Evolutionary conservation across 2,797 vertebrate genomes (phyloP).

Genomic region (Epinephelus coioides): DNA sequence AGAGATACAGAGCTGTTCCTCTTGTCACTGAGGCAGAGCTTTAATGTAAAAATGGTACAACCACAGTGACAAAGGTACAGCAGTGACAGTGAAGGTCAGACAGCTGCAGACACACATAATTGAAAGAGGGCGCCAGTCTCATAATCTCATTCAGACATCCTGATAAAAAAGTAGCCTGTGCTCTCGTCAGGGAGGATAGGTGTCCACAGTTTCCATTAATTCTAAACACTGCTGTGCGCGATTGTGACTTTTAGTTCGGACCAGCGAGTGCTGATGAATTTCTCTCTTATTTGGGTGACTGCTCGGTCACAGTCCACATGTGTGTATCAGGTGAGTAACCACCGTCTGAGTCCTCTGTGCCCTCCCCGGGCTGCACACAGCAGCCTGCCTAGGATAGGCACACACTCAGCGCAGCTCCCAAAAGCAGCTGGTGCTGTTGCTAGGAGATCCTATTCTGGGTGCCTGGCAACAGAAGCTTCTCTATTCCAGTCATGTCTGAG

Average conservation of each 20-base stretch:
- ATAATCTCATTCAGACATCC: slow-evolving; percentile 65
- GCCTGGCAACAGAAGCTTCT: slow-evolving; percentile 87
- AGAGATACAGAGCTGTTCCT: slow-evolving; percentile 31
- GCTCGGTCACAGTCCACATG: slow-evolving; percentile 46
- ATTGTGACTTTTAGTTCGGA: slow-evolving; percentile 27
- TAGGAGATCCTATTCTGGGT: slow-evolving; percentile 83
- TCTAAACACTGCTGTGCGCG: slow-evolving; percentile 18
- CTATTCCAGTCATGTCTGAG: slow-evolving; percentile 81
- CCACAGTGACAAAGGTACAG: slow-evolving; percentile 26
- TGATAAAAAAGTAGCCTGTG: slow-evolving; percentile 60
- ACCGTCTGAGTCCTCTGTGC: slow-evolving; percentile 66
- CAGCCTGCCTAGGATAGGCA: slow-evolving; percentile 46
- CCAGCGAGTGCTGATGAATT: background rate
- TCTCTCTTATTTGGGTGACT: slow-evolving; percentile 1
- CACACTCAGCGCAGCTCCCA: slow-evolving; percentile 60
- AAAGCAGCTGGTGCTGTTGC: slow-evolving; percentile 83
- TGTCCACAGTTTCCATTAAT: slow-evolving; percentile 26
- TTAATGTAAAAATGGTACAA: slow-evolving; percentile 28
- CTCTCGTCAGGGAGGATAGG: slow-evolving; percentile 25
- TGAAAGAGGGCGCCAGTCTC: slow-evolving; percentile 59
- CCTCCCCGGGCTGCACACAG: slow-evolving; percentile 57
- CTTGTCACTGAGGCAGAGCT: slow-evolving; percentile 1
- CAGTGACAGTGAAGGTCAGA: slow-evolving; percentile 74
- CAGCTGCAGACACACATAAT: slow-evolving; percentile 59
- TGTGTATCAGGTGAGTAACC: slow-evolving; percentile 43